Conservation (phyloP, 2,113 vertebrate genomes). For the Prolemur simus region DNA sequence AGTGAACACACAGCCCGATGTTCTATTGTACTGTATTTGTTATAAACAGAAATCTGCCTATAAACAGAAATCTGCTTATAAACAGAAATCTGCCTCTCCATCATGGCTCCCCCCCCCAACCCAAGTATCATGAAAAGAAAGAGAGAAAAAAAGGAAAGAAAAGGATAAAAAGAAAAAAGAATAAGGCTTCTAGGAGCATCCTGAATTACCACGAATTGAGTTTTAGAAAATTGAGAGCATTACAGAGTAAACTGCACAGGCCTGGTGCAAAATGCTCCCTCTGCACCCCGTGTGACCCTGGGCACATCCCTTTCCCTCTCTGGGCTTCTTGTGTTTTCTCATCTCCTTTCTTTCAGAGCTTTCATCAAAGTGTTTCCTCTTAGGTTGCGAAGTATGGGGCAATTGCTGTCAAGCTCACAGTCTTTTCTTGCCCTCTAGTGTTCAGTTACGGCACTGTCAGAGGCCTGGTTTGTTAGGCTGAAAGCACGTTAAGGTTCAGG, state of each 20-base stretch:
- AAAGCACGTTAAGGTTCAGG: background rate
- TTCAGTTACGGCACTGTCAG: background rate
- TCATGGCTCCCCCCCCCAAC: background rate
- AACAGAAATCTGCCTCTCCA: background rate
- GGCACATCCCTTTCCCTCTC: background rate
- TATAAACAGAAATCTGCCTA: background rate
- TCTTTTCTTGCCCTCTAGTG: slow-evolving; percentile 65
- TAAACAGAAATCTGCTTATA: background rate
- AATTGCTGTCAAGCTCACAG: background rate
- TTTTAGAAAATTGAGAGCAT: background rate
- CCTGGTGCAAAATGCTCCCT: background rate
- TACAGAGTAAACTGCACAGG: background rate
- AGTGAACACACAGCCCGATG: background rate
- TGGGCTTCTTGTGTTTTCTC: background rate
- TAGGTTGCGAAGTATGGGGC: accelerated
- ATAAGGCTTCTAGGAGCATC: background rate
- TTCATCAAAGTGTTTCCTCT: background rate
- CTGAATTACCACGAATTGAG: background rate
- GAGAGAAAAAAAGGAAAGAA: background rate
- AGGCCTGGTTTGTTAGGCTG: background rate
- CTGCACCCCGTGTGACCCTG: background rate
- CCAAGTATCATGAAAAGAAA: background rate
- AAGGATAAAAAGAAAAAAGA: background rate
- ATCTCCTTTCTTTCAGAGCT: background rate
- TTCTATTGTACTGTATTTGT: background rate